Conservation (phyloP, 2,888 invertebrate genomes). For the Nebria salina region DNA sequence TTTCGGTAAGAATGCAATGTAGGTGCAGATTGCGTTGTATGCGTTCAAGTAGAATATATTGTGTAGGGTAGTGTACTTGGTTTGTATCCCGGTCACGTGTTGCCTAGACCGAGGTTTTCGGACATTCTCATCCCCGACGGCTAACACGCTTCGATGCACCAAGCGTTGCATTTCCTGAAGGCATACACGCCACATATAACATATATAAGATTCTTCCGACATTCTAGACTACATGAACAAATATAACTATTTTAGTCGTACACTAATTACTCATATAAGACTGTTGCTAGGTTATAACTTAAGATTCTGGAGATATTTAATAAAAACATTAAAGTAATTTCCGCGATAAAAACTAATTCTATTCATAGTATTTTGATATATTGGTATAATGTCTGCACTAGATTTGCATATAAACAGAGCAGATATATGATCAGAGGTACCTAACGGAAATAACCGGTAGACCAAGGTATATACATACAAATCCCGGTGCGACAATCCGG, state of each 20-base stretch:
- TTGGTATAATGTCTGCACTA: not conserved
- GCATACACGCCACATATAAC: not conserved
- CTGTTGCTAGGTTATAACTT: too few species aligned
- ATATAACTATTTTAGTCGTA: not conserved
- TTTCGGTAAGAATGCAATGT: too few species aligned
- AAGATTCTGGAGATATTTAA: too few species aligned
- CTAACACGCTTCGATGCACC: slow-evolving; percentile 34
- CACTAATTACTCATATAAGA: not conserved
- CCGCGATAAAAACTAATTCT: not conserved
- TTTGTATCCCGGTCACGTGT: slow-evolving; percentile 52
- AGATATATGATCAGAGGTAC: slow-evolving; percentile 1
- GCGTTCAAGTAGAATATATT: not conserved
- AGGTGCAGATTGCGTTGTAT: not conserved
- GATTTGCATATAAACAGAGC: slow-evolving; percentile 8
- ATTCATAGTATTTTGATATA: not conserved
- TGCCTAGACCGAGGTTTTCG: slow-evolving; percentile 49
- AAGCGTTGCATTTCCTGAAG: slow-evolving; percentile 7
- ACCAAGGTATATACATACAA: not conserved
- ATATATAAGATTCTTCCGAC: not conserved
- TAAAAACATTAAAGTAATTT: too few species aligned
- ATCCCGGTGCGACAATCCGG: slow-evolving; percentile 24
- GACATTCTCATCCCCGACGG: slow-evolving; percentile 32
- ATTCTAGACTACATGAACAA: not conserved
- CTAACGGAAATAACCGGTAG: not conserved
- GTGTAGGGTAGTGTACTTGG: slow-evolving; percentile 12